phyloP scores from a whole-genome alignment of 2,797 vertebrate genomes.

The Decapterus maruadsi region DNA sequence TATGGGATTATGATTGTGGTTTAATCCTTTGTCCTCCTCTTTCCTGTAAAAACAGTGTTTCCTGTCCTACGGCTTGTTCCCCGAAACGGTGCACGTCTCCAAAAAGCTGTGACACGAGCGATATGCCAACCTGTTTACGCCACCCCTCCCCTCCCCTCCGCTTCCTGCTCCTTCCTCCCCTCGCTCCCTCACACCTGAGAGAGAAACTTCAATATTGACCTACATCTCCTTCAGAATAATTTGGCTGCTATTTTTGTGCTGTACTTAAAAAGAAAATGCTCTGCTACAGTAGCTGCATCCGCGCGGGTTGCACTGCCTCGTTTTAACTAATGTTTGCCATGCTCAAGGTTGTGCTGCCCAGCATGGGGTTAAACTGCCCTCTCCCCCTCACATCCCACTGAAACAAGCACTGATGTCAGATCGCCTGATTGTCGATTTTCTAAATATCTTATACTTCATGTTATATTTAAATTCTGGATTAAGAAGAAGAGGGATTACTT shows the following conservation, averaged over 20 bases:
- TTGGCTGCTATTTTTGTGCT: constrained; percentile 80
- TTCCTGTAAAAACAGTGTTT: constrained; percentile 36
- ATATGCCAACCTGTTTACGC: constrained; percentile 50
- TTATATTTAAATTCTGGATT: constrained; percentile 15
- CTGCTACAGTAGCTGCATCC: constrained; percentile 57
- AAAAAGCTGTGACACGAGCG: constrained; percentile 21
- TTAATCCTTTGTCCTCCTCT: constrained; percentile 45
- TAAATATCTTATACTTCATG: neutral
- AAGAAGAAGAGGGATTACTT: constrained; percentile 4
- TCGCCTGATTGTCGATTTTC: constrained; percentile 6
- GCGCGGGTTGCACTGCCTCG: constrained; percentile 71
- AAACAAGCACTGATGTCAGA: constrained; percentile 41
- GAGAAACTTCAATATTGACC: constrained; percentile 81
- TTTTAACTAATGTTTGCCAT: constrained; percentile 79
- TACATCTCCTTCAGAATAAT: constrained; percentile 84
- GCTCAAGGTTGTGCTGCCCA: constrained; percentile 71
- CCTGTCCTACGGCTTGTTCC: constrained; percentile 9
- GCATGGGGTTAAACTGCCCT: constrained; percentile 51
- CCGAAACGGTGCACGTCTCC: constrained; percentile 6
- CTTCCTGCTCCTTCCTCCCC: constrained; percentile 11
- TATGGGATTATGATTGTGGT: constrained; percentile 56
- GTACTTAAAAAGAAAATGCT: constrained; percentile 51
- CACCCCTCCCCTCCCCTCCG: neutral
- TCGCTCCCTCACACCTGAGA: constrained; percentile 63
- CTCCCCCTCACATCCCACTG: constrained; percentile 12